These are phyloP conservation scores for Eristalis tenax DNA, from an alignment of 2,888 invertebrate species.

Conservation along the genomic window DNA sequence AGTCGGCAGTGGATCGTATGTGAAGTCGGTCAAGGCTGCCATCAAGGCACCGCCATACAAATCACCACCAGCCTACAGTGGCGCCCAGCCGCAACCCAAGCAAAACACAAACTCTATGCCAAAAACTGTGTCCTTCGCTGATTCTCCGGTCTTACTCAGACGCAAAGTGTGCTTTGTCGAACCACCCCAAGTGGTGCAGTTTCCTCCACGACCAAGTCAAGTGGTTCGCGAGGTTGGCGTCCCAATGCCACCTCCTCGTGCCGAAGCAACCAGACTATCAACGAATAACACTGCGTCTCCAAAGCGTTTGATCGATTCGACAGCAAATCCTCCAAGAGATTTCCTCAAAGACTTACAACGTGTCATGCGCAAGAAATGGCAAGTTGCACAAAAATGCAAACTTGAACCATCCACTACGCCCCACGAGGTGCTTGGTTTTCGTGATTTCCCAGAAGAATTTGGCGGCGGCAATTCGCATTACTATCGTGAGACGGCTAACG, in stretches of 20 bases:
- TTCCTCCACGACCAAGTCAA: constrained; percentile 74
- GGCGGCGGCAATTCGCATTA: constrained; percentile 77
- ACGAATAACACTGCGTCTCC: constrained; percentile 84
- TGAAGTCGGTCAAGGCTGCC: constrained; percentile 74
- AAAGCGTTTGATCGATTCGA: constrained; percentile 88
- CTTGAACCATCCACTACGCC: constrained; percentile 93
- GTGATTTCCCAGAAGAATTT: constrained; percentile 87
- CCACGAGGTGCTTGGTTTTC: constrained; percentile 94
- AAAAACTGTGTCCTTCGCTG: constrained; percentile 81
- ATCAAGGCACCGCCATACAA: constrained; percentile 80
- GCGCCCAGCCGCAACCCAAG: constrained; percentile 67
- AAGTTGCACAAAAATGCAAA: constrained; percentile 95
- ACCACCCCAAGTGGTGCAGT: constrained; percentile 76
- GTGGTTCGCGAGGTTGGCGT: constrained; percentile 70
- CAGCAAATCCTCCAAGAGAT: constrained; percentile 89
- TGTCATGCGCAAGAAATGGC: constrained; percentile 96
- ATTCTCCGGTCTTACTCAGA: constrained; percentile 80
- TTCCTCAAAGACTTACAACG: constrained; percentile 94
- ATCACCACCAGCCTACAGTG: constrained; percentile 80
- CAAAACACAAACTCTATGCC: constrained; percentile 70
- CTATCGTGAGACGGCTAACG: constrained; percentile 85
- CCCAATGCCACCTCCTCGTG: constrained; percentile 89
- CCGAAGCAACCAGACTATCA: constrained; percentile 88
- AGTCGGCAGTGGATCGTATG: constrained; percentile 55
- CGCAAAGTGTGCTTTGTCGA: constrained; percentile 82